Evolutionary conservation across 1,140 invertebrate species (phyloP).

Genomic region (Gonatopus flavifemur): DNA sequence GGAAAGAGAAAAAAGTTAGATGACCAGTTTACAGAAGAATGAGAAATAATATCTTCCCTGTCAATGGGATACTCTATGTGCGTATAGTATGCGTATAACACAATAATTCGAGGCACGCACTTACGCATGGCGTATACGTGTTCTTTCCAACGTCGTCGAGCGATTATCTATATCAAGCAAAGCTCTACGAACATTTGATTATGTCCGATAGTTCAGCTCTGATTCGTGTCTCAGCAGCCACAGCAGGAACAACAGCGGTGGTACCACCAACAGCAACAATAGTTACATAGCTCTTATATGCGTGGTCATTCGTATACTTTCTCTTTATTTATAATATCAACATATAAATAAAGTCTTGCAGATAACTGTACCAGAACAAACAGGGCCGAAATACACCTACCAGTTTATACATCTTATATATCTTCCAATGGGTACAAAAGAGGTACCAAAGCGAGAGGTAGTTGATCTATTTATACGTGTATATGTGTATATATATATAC

Average conservation of each 20-base stretch:
- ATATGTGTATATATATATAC: too few relatives aligned
- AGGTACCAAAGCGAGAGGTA: too few relatives aligned
- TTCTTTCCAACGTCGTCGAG: neutral
- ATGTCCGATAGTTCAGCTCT: constrained; percentile 47
- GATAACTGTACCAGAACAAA: constrained; percentile 16
- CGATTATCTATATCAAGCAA: constrained; percentile 32
- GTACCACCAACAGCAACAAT: too few relatives aligned
- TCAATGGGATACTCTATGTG: too few relatives aligned
- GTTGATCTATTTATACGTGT: too few relatives aligned
- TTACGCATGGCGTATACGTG: neutral
- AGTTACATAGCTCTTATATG: constrained; percentile 15
- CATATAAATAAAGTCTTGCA: constrained; percentile 16
- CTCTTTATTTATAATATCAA: constrained; percentile 47
- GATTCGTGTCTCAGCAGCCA: constrained; percentile 29
- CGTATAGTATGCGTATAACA: neutral
- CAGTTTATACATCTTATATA: too few relatives aligned
- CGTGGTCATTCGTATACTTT: constrained; percentile 36
- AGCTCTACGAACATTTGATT: constrained; percentile 37
- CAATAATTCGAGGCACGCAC: neutral
- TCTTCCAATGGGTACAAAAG: too few relatives aligned
- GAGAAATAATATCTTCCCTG: too few relatives aligned
- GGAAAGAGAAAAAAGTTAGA: too few relatives aligned
- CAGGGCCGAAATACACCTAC: neutral
- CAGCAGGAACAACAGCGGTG: too few relatives aligned
- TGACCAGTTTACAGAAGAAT: too few relatives aligned